Base-by-base conservation (phyloP, 2,113 vertebrate genomes). In the Hippolais icterina region DNA sequence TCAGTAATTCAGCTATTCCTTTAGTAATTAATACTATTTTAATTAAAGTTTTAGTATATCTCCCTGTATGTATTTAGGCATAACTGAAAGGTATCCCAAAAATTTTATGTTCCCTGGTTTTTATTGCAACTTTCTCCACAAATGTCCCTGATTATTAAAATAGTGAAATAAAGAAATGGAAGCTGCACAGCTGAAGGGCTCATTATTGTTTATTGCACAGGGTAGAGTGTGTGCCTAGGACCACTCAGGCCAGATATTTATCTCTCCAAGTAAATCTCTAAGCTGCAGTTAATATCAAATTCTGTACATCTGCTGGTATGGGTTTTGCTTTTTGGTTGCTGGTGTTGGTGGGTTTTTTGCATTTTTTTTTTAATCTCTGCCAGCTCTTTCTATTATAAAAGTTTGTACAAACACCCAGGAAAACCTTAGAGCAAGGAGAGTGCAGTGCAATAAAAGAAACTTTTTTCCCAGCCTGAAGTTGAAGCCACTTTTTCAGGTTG, bases 1-100 rank as follows among this genome's bases (percentile, higher is more conserved):
- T 90, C 78, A 52, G 77, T 87, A 90, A 80, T 66, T 92, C 80
- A 94, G 66, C 72, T 94, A 90, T 92, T 94, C 37, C 29, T 91
- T 95, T 87, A 94, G 96, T 96, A 97, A 97, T 95, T 97, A 96
- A 96, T 93, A 91, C 71, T 89, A 79, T 94, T 97, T 97, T 97
- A 97, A 97, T 97, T 96, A 93, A 88, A 77, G 12, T 77, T 56
- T 96, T 89, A 94, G 74, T 93, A 86, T 91, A 70, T 59, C 53
- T 97, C 41, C 56, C n/a, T 83, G 49, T 93, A 75, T 69, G 59
- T 92, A 93, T 77, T 83, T 81, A 20, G 56, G 47, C 61, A 79
- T 59, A 89, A 56, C 54, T 44, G 76, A 87, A 84, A 94, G 46
- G 54, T 83, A 92, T 53, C n/a, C n/a, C 50, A 52, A 86, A 78